Percentiles rank a stretch among this genome's conserved stretches.
Evolutionary conservation across 2,888 invertebrate species (phyloP).

Genomic region (Flexamia atlantica): DNA sequence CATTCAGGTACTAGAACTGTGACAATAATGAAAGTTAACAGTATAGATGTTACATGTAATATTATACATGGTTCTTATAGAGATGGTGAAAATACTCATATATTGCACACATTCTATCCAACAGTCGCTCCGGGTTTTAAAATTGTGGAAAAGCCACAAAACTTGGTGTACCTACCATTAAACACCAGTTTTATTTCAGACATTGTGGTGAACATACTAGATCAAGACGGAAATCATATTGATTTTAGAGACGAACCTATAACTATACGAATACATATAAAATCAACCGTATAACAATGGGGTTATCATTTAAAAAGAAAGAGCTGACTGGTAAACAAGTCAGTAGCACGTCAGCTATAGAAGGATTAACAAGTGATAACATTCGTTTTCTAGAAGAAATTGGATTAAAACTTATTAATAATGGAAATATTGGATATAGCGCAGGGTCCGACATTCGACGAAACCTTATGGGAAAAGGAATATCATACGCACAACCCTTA

Average conservation of each 20-base stretch:
- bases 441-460: conserved; percentile 58
- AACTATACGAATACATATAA: conserved; percentile 21
- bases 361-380: conserved; percentile 32
- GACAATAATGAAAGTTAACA: conserved; percentile 25
- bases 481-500: conserved; percentile 71
- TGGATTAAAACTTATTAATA: conserved; percentile 4
- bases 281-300: background rate
- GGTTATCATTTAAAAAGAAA: background rate
- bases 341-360: background rate
- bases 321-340: background rate
- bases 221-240: conserved; percentile 36
- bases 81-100: conserved; percentile 31
- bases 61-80: conserved; percentile 33
- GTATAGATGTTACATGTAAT: conserved; percentile 46
- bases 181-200: conserved; percentile 30
- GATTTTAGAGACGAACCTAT: conserved; percentile 49
- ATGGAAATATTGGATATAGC: conserved; percentile 58
- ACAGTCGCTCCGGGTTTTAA: conserved; percentile 41
- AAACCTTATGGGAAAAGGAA: conserved; percentile 56
- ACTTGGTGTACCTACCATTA: conserved; percentile 32
- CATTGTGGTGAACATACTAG: conserved; percentile 32
- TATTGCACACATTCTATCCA: conserved; percentile 27
- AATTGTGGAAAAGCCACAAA: conserved; percentile 41
- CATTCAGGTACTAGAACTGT: background rate
- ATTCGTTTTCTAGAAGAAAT: conserved; percentile 20